phyloP scores from a whole-genome alignment of 92 coral and sea anemone genomes.

The Zoanthus solanderi region DNA sequence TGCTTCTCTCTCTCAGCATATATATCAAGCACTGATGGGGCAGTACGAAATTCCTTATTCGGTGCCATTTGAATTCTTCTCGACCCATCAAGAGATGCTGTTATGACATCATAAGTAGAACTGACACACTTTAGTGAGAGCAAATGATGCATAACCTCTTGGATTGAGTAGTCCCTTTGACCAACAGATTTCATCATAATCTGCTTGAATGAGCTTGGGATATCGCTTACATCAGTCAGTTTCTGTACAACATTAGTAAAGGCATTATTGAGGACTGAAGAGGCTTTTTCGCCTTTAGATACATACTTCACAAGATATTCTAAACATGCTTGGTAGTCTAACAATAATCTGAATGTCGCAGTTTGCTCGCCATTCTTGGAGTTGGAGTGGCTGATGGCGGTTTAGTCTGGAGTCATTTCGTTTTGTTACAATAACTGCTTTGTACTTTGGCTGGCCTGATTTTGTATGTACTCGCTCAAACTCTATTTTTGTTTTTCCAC shows the following conservation, averaged over 20 bases:
- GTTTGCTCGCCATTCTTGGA: constrained; percentile 65
- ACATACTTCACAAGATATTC: constrained; percentile 67
- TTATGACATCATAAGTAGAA: constrained; percentile 55
- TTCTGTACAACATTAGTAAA: constrained; percentile 63
- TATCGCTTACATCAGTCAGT: constrained; percentile 49
- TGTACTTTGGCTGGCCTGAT: constrained; percentile 51
- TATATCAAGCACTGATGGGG: constrained; percentile 60
- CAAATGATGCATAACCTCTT: constrained; percentile 77
- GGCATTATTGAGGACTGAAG: constrained; percentile 70
- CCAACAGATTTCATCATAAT: constrained; percentile 73
- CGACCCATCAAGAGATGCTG: constrained; percentile 64
- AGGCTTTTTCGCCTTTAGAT: constrained; percentile 64
- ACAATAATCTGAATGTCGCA: constrained; percentile 66
- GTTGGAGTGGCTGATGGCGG: constrained; percentile 59
- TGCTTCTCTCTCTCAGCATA: constrained; percentile 59
- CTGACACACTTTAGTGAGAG: constrained; percentile 68
- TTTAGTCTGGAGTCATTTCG: constrained; percentile 65
- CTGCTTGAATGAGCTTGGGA: constrained; percentile 51
- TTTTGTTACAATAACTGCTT: constrained; percentile 60
- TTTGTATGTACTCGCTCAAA: constrained; percentile 62
- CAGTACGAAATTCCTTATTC: constrained; percentile 42
- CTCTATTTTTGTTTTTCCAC: constrained; percentile 47
- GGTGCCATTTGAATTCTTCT: constrained; percentile 50
- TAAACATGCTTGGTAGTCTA: constrained; percentile 67
- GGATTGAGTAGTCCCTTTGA: constrained; percentile 69